Evolutionary conservation across 2,797 vertebrate species (phyloP).

Genomic region (Gila robusta): DNA sequence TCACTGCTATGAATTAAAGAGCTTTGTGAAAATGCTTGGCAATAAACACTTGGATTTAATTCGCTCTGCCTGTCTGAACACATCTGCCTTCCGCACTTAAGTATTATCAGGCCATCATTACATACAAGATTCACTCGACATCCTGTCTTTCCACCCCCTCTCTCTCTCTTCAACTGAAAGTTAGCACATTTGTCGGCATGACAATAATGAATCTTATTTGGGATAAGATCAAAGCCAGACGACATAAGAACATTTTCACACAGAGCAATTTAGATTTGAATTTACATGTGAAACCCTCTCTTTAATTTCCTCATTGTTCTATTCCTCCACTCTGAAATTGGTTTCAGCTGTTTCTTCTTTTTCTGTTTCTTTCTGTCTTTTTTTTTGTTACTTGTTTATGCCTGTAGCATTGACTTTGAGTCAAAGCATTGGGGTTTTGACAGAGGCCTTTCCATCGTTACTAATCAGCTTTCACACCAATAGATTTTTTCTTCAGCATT

Average conservation of each 20-base stretch:
- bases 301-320: slow-evolving; percentile 33
- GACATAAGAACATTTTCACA: slow-evolving; percentile 23
- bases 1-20: slow-evolving; percentile 20
- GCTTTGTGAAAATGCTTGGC: slow-evolving; percentile 33
- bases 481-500: slow-evolving; percentile 30
- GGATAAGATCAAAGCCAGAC: slow-evolving; percentile 24
- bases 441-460: slow-evolving; percentile 1
- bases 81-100: slow-evolving; percentile 35
- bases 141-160: slow-evolving; percentile 30
- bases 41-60: slow-evolving; percentile 35
- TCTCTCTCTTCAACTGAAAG: not conserved
- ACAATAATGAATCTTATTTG: slow-evolving; percentile 39
- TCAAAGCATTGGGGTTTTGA: slow-evolving; percentile 27
- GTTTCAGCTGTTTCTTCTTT: slow-evolving; percentile 35
- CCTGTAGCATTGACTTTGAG: slow-evolving; percentile 30
- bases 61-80: slow-evolving; percentile 49
- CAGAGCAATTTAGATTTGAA: slow-evolving; percentile 33
- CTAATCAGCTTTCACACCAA: slow-evolving; percentile 49
- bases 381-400: slow-evolving; percentile 32
- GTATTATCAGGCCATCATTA: slow-evolving; percentile 45
- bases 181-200: slow-evolving; percentile 20
- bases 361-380: not conserved
- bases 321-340: not conserved
- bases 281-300: slow-evolving; percentile 27
- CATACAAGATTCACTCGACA: slow-evolving; percentile 32